phyloP scores from a whole-genome alignment of 1,140 invertebrate genomes.

The Caerostris extrusa region DNA sequence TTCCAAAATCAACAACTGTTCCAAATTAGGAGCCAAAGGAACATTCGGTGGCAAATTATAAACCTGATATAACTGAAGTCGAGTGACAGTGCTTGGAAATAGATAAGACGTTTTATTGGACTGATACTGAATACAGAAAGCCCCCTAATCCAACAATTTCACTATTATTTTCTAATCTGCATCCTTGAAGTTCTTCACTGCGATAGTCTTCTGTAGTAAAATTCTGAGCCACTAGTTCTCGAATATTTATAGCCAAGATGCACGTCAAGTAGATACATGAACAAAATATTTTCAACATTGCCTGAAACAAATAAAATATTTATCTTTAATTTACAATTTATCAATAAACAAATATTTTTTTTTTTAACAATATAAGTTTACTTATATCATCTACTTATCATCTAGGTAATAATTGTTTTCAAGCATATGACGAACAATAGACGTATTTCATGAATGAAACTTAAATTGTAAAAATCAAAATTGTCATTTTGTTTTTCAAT shows the following conservation, averaged over 20 bases:
- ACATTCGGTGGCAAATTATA: background rate
- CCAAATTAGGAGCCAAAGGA: conserved; percentile 11
- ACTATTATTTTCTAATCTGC: background rate
- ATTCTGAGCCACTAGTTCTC: background rate
- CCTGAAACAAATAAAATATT: background rate
- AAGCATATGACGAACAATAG: no score
- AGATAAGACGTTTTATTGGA: background rate
- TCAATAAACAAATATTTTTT: no score
- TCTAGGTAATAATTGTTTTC: no score
- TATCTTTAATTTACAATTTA: no score
- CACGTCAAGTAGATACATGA: background rate
- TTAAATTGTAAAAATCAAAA: no score
- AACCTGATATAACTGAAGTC: background rate
- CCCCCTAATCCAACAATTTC: background rate
- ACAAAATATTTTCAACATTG: background rate
- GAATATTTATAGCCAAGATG: background rate
- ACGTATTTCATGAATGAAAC: no score
- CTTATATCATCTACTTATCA: no score
- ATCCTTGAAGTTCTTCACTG: no score
- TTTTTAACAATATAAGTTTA: no score
- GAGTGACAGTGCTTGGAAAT: background rate
- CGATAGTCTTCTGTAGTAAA: background rate
- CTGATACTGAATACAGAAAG: background rate
- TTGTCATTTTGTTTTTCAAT: no score
- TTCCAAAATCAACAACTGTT: background rate